Base-by-base conservation (phyloP, 2,113 vertebrate species). In the Eleginops maclovinus region DNA sequence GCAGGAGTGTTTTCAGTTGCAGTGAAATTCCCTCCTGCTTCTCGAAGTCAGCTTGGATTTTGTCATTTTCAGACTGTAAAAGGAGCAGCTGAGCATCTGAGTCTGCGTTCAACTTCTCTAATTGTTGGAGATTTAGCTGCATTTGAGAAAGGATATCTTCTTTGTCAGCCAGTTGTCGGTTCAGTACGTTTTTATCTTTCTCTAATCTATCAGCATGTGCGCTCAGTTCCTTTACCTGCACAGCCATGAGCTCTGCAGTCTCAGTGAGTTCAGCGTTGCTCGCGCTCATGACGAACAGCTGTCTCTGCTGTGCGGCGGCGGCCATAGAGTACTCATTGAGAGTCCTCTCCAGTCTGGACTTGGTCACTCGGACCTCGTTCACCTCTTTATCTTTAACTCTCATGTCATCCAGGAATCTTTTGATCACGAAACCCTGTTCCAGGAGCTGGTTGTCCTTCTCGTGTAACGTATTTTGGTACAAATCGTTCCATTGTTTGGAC, bases 381-480 rank as follows among this genome's bases (percentile, higher is more conserved):
- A 95, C 77, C 69, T 94, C 88, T 69, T 83, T 84, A 0, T 87
- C 89, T 76, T 95, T 95, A 4, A 63, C 71, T 55, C 95, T 92
- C 71, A 93, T 62, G 74, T 96, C 94, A 13, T 95, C 93, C 26
- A 95, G 91, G 76, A 96, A 91, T 5, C 90, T 46, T 15, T 50
- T 85, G 72, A 96, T 94, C 59, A 88, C 94, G 67, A 87, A 93
- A 26, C 92, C 92, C 72, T 94, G 91, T 1, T 96, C 94, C 4
- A 94, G 92, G 19, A 96, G 86, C 83, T 96, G 95, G 44, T 79
- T 94, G 41, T 97, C 95, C 82, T 96, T 97, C 75, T 84, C 95
- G 9, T 94, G 90, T 41, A 97, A 87, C 10, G 83, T 84, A 60
- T 95, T 95, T 28, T 95, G 94, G 84, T 94, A 96, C 50, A 94